These are phyloP conservation scores for Anneissia japonica DNA, from an alignment of 35 echinoderm and acorn worm genomes.

Conservation along the genomic window DNA sequence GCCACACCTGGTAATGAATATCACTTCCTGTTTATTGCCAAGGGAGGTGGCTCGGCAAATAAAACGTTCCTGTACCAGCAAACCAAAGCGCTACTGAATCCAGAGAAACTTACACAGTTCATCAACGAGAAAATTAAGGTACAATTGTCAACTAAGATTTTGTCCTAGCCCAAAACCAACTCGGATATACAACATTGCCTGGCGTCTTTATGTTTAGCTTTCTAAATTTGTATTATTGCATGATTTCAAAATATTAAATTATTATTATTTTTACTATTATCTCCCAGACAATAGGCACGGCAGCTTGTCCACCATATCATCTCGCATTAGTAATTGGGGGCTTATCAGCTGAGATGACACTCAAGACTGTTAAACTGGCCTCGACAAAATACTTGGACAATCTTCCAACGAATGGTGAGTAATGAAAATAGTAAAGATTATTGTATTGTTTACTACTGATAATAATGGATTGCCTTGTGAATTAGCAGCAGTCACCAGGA, in stretches of 20 bases:
- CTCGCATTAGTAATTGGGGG: constrained; percentile 82
- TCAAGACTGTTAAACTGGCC: constrained; percentile 94
- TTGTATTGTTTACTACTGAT: no score
- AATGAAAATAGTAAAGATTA: neutral
- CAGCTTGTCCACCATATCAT: constrained; percentile 95
- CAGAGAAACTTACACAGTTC: constrained; percentile 82
- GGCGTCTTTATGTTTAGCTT: no score
- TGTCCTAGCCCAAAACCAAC: no score
- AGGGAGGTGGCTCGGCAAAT: constrained; percentile 92
- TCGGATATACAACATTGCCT: no score
- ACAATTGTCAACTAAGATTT: no score
- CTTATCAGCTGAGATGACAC: constrained; percentile 85
- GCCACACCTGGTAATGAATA: constrained; percentile 80
- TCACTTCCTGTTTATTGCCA: constrained; percentile 89
- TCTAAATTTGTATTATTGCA: no score
- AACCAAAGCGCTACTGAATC: constrained; percentile 85
- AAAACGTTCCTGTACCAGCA: constrained; percentile 96
- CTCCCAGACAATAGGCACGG: constrained; percentile 69
- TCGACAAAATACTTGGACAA: constrained; percentile 90
- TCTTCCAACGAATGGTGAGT: constrained; percentile 72
- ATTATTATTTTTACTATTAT: constrained; percentile 7
- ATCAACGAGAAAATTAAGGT: constrained; percentile 98
- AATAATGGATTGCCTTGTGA: no score
- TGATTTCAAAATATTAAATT: no score
- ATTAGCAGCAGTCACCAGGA: no score